phyloP scores from a whole-genome alignment of 2,113 vertebrate species.

The Sinocyclocheilus maitianheensis region DNA sequence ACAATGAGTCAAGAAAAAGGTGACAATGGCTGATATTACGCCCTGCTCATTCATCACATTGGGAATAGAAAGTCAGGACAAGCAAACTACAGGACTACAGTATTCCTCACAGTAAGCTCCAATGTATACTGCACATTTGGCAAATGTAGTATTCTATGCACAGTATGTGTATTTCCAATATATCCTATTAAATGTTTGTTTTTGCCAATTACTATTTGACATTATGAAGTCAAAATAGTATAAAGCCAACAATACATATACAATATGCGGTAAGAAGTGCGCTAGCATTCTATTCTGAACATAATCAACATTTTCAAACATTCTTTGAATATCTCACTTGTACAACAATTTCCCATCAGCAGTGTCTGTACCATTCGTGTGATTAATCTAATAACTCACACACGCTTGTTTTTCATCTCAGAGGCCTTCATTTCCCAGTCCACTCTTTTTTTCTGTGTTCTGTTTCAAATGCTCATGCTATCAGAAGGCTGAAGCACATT shows the following conservation, averaged over 20 bases:
- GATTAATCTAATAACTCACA: slow-evolving; percentile 51
- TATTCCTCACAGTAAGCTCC: not conserved
- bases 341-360: slow-evolving; percentile 47
- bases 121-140: too few species aligned
- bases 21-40: not conserved
- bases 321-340: slow-evolving; percentile 20
- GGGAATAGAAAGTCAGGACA: not conserved
- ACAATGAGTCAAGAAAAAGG: not conserved
- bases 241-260: not conserved
- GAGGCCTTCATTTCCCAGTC: slow-evolving; percentile 45
- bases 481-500: slow-evolving; percentile 50
- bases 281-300: not conserved
- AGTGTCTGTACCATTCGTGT: not conserved
- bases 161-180: not conserved
- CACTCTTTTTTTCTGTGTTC: slow-evolving; percentile 28
- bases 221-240: not conserved
- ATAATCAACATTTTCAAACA: not conserved
- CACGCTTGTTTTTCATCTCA: slow-evolving; percentile 47
- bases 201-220: not conserved
- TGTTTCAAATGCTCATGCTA: slow-evolving; percentile 47
- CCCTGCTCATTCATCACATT: not conserved
- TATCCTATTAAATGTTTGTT: not conserved
- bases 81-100: not conserved
- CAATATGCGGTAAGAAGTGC: not conserved
- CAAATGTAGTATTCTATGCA: too few species aligned